Conservation (phyloP, 2,797 vertebrate genomes). For the Helarctos malayanus region DNA sequence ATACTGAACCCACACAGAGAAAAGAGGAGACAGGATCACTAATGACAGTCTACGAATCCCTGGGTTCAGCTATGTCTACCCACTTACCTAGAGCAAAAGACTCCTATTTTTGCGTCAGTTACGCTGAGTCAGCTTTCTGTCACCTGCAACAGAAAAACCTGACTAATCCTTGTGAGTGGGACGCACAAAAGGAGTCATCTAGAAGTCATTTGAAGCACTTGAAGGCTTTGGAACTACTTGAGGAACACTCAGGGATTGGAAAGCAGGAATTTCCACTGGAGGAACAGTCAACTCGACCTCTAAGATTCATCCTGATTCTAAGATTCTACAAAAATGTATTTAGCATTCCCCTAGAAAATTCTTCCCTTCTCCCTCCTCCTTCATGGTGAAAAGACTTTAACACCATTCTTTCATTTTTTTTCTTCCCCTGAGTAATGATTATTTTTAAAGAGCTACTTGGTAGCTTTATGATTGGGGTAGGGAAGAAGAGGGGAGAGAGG, state of each 20-base stretch:
- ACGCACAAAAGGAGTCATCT: neutral
- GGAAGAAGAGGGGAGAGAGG: neutral
- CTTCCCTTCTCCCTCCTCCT: neutral
- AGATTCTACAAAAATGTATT: constrained; percentile 25
- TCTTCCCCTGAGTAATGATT: neutral
- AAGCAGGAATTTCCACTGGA: neutral
- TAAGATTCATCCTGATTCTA: neutral
- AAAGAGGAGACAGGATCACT: neutral
- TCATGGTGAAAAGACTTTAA: neutral
- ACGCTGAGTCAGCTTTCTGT: neutral
- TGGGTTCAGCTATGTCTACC: neutral
- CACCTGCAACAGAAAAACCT: constrained; percentile 7
- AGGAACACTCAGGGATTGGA: neutral
- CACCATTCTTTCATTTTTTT: neutral
- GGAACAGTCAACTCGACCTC: neutral
- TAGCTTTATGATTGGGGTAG: neutral
- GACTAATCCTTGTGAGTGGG: neutral
- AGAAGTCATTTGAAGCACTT: neutral
- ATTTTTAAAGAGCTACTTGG: neutral
- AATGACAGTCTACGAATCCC: neutral
- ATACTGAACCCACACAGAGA: neutral
- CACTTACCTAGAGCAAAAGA: constrained; percentile 5
- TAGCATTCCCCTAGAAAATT: neutral
- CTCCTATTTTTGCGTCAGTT: constrained; percentile 17
- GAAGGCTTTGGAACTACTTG: neutral